Evolutionary conservation across 2,113 vertebrate genomes (phyloP), one percentile per base, ranked within the genome.

Genomic region (Muntiacus reevesi): DNA sequence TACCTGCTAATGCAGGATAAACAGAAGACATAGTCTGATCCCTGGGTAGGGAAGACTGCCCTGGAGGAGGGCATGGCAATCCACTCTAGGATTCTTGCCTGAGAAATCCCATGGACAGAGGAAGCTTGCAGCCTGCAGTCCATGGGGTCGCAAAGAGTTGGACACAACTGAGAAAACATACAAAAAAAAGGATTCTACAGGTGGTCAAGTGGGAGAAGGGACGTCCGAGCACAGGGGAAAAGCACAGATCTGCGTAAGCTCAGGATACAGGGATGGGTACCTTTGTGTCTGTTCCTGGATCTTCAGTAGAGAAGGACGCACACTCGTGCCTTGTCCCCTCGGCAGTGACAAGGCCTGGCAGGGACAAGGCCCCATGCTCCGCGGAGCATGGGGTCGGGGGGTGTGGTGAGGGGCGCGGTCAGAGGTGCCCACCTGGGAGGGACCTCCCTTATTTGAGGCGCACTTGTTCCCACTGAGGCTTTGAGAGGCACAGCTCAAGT

Each of bases 351-450:
- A 67, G n/a, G 17, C 45, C 45, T 45, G 13, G 6, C 47, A 47
- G 47, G 0, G 47, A 47, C 12, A 50, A 50, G 47, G 47, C 47
- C 47, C 47, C 47, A 50, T 1, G 47, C 47, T 62, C 60, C 55
- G 9, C 6, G 8, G 27, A 1, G 1, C 5, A 16, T 3, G 47
- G 40, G 36, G 21, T 11, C 7, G 5, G 8, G 3, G 27, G 8
- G 33, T 54, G 47, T 7, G 9, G 6, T 14, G 21, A 15, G 23
- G 1, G 10, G 15, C 3, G 11, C 9, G 83, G 19, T 11, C 30
- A 27, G 33, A 57, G 62, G 6, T 74, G 40, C 25, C 76, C 79
- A 28, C 52, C n/a, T 19, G 25, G 57, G 55, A 25, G 25, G 57
- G 55, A 25, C 50, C 40, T 94, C 25, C n/a, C 14, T 71, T 54